phyloP scores from a whole-genome alignment of 2,797 vertebrate species.

The Siniperca obscura region DNA sequence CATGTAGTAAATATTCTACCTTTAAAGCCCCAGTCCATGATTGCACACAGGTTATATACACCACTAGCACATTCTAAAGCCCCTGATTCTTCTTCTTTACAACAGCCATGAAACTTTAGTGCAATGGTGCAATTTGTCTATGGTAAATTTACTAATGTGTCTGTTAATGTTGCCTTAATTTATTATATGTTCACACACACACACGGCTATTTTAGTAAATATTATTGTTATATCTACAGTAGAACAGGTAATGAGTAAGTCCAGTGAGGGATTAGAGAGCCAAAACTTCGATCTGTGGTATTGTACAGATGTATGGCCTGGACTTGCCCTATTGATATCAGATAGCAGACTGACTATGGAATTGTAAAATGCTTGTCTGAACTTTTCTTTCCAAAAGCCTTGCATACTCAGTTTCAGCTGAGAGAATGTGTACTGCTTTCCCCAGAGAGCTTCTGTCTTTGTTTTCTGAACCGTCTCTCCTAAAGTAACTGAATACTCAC shows the following conservation, averaged over 20 bases:
- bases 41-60: background rate
- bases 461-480: conserved; percentile 28
- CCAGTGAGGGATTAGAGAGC: conserved; percentile 31
- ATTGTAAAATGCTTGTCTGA: conserved; percentile 52
- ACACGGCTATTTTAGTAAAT: conserved; percentile 1
- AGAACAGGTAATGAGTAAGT: conserved; percentile 28
- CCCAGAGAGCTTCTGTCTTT: conserved; percentile 20
- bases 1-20: background rate
- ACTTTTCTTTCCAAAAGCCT: conserved; percentile 43
- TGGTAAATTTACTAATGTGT: background rate
- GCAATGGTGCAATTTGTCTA: background rate
- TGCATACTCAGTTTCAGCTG: conserved; percentile 25
- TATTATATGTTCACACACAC: background rate
- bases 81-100: background rate
- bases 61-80: no score
- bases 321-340: conserved; percentile 42
- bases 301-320: conserved; percentile 8
- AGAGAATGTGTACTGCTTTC: conserved; percentile 10
- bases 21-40: background rate
- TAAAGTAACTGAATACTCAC: conserved; percentile 10
- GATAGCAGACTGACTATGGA: conserved; percentile 34
- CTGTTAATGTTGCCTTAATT: background rate
- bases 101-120: background rate
- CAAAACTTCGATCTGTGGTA: conserved; percentile 34
- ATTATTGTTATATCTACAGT: background rate